These are phyloP conservation scores for Leptopilina myrica DNA, from an alignment of 2,888 invertebrate genomes.

Conservation along the genomic window DNA sequence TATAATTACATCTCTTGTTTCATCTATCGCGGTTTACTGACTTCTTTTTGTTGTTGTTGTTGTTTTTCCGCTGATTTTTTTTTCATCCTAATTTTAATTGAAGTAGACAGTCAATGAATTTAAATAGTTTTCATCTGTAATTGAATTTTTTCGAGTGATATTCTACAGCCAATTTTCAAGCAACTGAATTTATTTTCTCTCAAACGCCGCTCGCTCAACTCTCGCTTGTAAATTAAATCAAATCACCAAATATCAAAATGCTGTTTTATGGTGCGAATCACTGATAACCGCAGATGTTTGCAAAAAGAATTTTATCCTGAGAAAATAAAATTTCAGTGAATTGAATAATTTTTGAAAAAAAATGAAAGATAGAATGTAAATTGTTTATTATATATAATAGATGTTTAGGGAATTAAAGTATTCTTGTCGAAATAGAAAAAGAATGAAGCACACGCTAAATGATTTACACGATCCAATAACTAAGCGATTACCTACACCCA, in stretches of 20 bases:
- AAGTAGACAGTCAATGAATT: constrained; percentile 13
- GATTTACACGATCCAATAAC: background rate
- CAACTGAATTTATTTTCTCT: background rate
- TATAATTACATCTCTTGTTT: constrained; percentile 25
- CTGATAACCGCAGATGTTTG: background rate
- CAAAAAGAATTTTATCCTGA: too few species aligned
- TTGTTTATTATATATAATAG: too few species aligned
- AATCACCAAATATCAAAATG: background rate
- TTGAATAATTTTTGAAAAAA: too few species aligned
- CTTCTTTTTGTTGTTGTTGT: background rate
- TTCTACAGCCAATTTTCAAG: background rate
- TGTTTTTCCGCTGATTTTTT: background rate
- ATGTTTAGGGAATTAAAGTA: background rate
- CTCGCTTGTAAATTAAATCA: background rate
- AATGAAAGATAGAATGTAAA: too few species aligned
- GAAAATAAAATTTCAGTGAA: too few species aligned
- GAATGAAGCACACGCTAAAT: constrained; percentile 7
- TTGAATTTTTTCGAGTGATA: background rate
- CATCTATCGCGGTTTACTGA: constrained; percentile 6
- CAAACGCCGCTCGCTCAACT: background rate
- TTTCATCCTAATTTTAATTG: background rate
- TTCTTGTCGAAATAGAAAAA: background rate
- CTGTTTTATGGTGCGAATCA: background rate
- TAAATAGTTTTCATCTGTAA: background rate
- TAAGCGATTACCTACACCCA: background rate